Percentiles rank a stretch among this genome's conserved stretches.
Evolutionary conservation across 2,797 vertebrate species (phyloP).

Genomic region (Crax fasciolata): DNA sequence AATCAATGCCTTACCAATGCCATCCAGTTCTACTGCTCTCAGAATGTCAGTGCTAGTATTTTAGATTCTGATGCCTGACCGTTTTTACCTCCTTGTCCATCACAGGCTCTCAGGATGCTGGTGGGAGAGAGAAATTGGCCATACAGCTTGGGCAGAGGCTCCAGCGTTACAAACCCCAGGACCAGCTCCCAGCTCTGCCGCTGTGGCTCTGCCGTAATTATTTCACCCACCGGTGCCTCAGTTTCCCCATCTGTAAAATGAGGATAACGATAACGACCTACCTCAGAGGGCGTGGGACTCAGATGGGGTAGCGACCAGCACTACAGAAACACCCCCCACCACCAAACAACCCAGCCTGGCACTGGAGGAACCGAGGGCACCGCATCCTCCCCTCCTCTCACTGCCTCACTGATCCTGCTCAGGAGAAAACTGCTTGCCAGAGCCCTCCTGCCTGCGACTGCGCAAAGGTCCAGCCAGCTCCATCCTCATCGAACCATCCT

Average conservation of each 20-base stretch:
- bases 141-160: neutral
- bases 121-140: neutral
- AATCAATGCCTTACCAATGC: neutral
- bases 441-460: slow-evolving; percentile 49
- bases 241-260: slow-evolving; percentile 69
- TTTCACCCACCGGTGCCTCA: slow-evolving; percentile 57
- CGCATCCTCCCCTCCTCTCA: slow-evolving; percentile 22
- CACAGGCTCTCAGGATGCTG: neutral
- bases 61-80: neutral
- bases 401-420: slow-evolving; percentile 6
- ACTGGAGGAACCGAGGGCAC: slow-evolving; percentile 36
- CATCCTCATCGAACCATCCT: slow-evolving; percentile 67
- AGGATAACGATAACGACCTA: slow-evolving; percentile 73
- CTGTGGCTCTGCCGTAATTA: neutral
- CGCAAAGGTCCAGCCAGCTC: slow-evolving; percentile 24
- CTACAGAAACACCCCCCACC: slow-evolving; percentile 56
- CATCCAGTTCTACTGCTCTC: neutral
- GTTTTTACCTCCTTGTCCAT: neutral
- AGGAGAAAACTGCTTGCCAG: slow-evolving; percentile 25
- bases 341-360: slow-evolving; percentile 18
- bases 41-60: neutral
- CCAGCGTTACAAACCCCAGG: neutral
- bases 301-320: slow-evolving; percentile 53
- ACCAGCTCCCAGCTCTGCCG: slow-evolving; percentile 10
- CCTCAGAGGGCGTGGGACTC: slow-evolving; percentile 56